A percentile compares a stretch with the other conserved stretches of the same genome.
phyloP scores from a whole-genome alignment of 2,888 invertebrate genomes.

The Lasioglossum zephyrum region DNA sequence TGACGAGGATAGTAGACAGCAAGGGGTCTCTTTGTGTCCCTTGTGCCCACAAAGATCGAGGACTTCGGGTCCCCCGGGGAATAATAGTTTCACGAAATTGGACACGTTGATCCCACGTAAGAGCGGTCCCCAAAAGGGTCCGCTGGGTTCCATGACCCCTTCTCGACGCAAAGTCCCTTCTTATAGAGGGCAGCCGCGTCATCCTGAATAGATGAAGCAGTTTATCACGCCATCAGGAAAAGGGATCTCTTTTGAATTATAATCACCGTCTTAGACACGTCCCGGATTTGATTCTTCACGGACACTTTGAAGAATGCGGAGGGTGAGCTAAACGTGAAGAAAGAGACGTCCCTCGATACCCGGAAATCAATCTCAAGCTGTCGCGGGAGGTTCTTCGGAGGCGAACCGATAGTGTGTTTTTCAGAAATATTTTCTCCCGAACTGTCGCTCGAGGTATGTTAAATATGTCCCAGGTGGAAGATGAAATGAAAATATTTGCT shows the following conservation, averaged over 20 bases:
- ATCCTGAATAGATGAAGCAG: slow-evolving; percentile 56
- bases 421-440: neutral
- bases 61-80: neutral
- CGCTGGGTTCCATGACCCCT: slow-evolving; percentile 66
- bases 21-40: slow-evolving; percentile 27
- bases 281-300: slow-evolving; percentile 28
- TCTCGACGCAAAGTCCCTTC: slow-evolving; percentile 49
- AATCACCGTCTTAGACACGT: slow-evolving; percentile 21
- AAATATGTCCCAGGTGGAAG: slow-evolving; percentile 27
- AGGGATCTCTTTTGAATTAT: slow-evolving; percentile 59
- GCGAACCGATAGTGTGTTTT: slow-evolving; percentile 8
- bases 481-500: slow-evolving; percentile 19
- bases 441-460: slow-evolving; percentile 20
- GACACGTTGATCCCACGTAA: slow-evolving; percentile 62
- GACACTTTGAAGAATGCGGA: slow-evolving; percentile 34
- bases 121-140: slow-evolving; percentile 33
- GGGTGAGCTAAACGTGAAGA: slow-evolving; percentile 22
- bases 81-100: slow-evolving; percentile 69
- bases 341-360: neutral
- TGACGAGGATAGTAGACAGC: slow-evolving; percentile 26
- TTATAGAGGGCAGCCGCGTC: slow-evolving; percentile 44
- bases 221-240: slow-evolving; percentile 66
- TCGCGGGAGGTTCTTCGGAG: neutral
- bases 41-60: neutral
- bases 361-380: slow-evolving; percentile 50